Base-by-base conservation (phyloP, 2,113 vertebrate genomes). In the Dryoscopus gambensis region DNA sequence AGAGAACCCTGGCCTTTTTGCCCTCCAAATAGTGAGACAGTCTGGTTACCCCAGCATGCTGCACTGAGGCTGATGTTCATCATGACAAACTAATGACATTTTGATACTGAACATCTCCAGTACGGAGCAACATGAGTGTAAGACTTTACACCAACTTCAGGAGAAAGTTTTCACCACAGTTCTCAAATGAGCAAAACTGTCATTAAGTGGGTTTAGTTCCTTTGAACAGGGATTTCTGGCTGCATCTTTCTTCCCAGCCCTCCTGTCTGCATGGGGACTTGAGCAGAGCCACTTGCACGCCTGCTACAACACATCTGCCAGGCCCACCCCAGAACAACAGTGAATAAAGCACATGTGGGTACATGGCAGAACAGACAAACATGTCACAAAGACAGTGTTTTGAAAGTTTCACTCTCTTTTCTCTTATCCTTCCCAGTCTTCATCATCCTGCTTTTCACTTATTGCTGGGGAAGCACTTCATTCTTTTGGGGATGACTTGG, bases 301-400 rank as follows among this genome's bases (percentile, higher is more conserved):
- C 7, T 37, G 70, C 13, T 47, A 31, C 1, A 5, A 50, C 31
- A 24, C 20, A 21, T 31, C 27, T 84, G 52, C n/a, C 2, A 4
- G 13, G 15, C 52, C 24, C 62, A 31, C 21, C 27, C 15, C 9
- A 92, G 67, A 56, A 57, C 28, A 37, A 1, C 3, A 2, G 21
- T 12, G 53, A 71, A 14, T 25, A 80, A 46, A 85, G 20, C 11
- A 44, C 47, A 6, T 0, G 0, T 8, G 67, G 33, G 19, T 15
- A 25, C 30, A 39, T 0, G 7, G 31, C 55, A 80, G 46, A 17
- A 64, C 28, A 69, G 37, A 59, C 2, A 14, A 21, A 28, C 9
- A 2, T 0, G 0, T 12, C 21, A 7, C 53, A 59, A 73, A 76
- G 15, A 6, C 0, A 1, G 7, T 7, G 18, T 23, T 87, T 28